Evolutionary conservation across 2,113 vertebrate species (phyloP).

Genomic region (Tragulus kanchil): DNA sequence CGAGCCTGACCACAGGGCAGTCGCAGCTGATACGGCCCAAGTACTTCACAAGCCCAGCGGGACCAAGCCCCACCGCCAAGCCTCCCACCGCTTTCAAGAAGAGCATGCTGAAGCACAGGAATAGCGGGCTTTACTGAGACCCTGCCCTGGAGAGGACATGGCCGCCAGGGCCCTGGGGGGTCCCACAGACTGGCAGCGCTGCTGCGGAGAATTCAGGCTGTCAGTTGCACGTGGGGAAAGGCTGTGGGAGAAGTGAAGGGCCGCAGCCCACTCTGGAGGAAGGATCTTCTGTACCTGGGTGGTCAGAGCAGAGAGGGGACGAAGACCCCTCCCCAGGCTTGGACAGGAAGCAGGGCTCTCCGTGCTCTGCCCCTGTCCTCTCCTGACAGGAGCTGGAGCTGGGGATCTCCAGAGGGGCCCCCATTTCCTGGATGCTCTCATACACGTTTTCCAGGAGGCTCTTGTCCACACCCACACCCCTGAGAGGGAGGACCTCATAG

Average conservation of each 20-base stretch:
- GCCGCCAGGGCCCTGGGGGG: background rate
- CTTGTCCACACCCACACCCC: background rate
- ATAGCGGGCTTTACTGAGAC: constrained; percentile 50
- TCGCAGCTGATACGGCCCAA: background rate
- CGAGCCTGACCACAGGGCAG: background rate
- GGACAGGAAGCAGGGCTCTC: background rate
- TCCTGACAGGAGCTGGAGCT: background rate
- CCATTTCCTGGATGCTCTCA: constrained; percentile 82
- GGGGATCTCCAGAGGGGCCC: background rate
- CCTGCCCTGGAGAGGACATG: background rate
- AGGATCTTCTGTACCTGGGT: background rate
- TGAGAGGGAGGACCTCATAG: background rate
- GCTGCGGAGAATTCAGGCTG: background rate
- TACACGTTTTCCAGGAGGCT: constrained; percentile 83
- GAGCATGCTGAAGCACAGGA: background rate
- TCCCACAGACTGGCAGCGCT: background rate
- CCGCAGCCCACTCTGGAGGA: background rate
- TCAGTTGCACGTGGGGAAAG: background rate
- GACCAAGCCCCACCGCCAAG: background rate
- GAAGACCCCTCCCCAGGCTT: background rate
- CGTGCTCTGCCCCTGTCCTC: background rate
- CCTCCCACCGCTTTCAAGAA: background rate
- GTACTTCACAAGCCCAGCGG: background rate
- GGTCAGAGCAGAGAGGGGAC: background rate
- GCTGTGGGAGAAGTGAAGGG: background rate